Conservation (phyloP, 2,113 vertebrate genomes). For the Motacilla tschutschensis region DNA sequence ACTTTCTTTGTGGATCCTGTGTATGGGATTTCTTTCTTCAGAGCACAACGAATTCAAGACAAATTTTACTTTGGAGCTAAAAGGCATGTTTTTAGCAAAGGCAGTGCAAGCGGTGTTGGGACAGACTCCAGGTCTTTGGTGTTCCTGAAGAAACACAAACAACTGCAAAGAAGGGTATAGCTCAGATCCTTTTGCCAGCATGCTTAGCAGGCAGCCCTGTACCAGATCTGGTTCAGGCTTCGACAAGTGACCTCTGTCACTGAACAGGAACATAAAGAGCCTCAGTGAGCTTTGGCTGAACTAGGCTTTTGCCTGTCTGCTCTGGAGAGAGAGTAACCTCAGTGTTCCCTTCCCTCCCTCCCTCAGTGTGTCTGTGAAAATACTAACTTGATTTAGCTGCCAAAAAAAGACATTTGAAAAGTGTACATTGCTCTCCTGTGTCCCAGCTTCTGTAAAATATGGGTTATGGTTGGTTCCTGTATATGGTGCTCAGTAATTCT, state of each 20-base stretch:
- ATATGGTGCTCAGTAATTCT: not conserved
- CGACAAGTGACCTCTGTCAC: conserved; percentile 60
- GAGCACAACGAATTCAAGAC: not conserved
- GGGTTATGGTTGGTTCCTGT: not conserved
- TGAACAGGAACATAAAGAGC: conserved; percentile 38
- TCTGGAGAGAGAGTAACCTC: conserved; percentile 36
- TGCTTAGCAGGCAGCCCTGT: conserved; percentile 20
- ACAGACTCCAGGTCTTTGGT: conserved; percentile 24
- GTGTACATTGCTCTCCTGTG: conserved; percentile 51
- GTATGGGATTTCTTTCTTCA: not conserved
- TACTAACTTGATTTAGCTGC: conserved; percentile 40
- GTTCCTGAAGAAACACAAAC: conserved; percentile 6
- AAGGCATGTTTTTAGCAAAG: not conserved
- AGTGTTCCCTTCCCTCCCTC: conserved; percentile 30
- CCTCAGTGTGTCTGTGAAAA: conserved; percentile 8
- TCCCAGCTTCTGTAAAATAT: conserved; percentile 9
- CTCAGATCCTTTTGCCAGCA: conserved; percentile 17
- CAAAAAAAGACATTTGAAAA: conserved; percentile 46
- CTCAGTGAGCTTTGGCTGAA: conserved; percentile 59
- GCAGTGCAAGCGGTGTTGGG: not conserved
- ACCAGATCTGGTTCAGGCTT: conserved; percentile 24
- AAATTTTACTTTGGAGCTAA: conserved; percentile 6
- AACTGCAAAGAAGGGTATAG: not conserved
- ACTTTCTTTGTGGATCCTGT: not conserved
- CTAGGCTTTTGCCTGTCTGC: conserved; percentile 43